Percentiles rank a stretch among this genome's conserved stretches.
Evolutionary conservation across 2,797 vertebrate species (phyloP).

Genomic region (Cossypha heuglini): DNA sequence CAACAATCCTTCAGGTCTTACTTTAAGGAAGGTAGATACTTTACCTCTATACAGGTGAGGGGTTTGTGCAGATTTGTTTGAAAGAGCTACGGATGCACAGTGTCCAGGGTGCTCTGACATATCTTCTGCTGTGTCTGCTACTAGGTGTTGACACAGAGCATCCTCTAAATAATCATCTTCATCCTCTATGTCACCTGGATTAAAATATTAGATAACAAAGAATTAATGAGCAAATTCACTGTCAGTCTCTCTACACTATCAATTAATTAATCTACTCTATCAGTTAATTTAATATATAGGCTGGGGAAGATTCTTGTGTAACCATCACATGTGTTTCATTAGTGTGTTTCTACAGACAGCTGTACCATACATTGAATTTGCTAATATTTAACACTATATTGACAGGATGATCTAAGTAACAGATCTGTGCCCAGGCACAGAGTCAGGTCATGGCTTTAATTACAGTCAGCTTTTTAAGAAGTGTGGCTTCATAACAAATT

Average conservation of each 20-base stretch:
- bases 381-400: not conserved
- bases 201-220: not conserved
- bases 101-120: not conserved
- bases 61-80: conserved; percentile 60
- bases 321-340: not conserved
- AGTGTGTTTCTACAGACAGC: not conserved
- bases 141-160: conserved; percentile 43
- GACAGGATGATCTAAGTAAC: not conserved
- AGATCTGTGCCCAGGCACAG: not conserved
- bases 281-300: not conserved
- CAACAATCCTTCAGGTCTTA: not conserved
- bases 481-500: not conserved
- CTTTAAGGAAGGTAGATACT: not conserved
- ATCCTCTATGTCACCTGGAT: conserved; percentile 78
- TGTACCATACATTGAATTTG: not conserved
- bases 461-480: not conserved
- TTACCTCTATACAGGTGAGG: conserved; percentile 69
- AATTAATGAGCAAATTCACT: not conserved
- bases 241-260: not conserved
- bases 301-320: not conserved
- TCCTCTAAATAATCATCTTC: conserved; percentile 78
- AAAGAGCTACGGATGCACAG: not conserved
- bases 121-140: conserved; percentile 60
- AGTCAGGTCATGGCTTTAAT: not conserved
- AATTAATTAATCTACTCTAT: not conserved